These are phyloP conservation scores for Myiotriccus ornatus DNA, from an alignment of 2,797 vertebrate species.

Conservation along the genomic window DNA sequence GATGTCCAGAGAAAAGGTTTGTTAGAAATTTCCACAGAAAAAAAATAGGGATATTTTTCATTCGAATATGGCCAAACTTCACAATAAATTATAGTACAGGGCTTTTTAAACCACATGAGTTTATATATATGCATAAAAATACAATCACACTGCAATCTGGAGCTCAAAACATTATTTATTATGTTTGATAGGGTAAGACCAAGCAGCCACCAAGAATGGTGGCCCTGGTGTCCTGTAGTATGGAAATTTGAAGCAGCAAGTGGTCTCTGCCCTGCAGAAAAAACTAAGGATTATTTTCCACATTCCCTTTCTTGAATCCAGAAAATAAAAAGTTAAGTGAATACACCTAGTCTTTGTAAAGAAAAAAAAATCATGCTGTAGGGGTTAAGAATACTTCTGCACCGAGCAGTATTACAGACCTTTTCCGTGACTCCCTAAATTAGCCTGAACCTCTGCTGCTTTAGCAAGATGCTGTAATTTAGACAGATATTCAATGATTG, in stretches of 20 bases:
- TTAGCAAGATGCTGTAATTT: conserved; percentile 17
- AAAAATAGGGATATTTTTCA: neutral
- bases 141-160: neutral
- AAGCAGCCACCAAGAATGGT: neutral
- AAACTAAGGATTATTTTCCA: neutral
- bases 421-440: neutral
- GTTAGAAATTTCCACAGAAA: neutral
- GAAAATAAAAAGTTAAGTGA: neutral
- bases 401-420: neutral
- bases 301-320: neutral
- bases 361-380: neutral
- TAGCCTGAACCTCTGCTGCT: neutral
- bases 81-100: neutral
- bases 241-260: neutral
- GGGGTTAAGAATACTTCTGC: neutral
- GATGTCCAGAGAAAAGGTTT: neutral
- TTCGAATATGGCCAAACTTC: neutral
- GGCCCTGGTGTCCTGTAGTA: neutral
- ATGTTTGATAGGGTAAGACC: neutral
- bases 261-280: neutral
- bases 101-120: neutral
- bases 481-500: conserved; percentile 38
- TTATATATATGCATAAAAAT: neutral
- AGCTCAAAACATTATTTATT: neutral
- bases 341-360: neutral